Base-by-base conservation (phyloP, 2,113 vertebrate species). In the Pelecanus crispus region DNA sequence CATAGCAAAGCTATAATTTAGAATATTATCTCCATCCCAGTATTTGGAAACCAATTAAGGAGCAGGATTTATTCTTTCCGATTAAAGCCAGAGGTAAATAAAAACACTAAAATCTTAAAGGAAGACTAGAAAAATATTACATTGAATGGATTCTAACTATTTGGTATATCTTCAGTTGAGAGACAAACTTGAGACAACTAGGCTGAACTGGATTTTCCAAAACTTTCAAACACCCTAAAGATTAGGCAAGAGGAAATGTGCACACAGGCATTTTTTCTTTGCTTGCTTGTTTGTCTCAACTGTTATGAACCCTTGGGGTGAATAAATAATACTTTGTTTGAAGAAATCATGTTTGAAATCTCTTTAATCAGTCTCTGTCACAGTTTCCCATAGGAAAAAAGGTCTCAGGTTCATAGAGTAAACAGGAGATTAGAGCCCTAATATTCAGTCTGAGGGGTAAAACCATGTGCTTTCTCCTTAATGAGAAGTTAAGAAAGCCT, bases 311-410 rank as follows among this genome's bases (percentile, higher is more conserved):
- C 59, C 81, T 62, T 87, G 63, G 68, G 63, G 49, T 90, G 81
- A 90, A 94, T 91, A 93, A 91, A 50, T 89, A 89, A 78, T 32
- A 44, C 11, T 93, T 81, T 52, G n/a, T 81, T 94, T 91, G 83
- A 96, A 95, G 49, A 86, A 83, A 8, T 80, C 81, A 17, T 68
- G 11, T 73, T 61, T 92, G 58, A 94, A 95, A 86, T 68, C 0
- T 0, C 80, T 94, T 95, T 94, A 95, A 94, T 88, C 83, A 83
- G 40, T 86, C 55, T 80, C 36, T 86, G 89, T 65, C 67, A 81
- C n/a, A 70, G 17, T 15, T 3, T 59, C 77, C 59, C 77, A 32
- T 0, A 61, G 36, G 84, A 66, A 81, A 91, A 81, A 71, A 36
- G 1, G 13, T 49, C 55, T 95, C 49, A 77, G 53, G 45, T 95